Evolutionary conservation across 2,888 invertebrate genomes (phyloP), one percentile per base, ranked within the genome.

Genomic region (Tanytarsus gracilentus): DNA sequence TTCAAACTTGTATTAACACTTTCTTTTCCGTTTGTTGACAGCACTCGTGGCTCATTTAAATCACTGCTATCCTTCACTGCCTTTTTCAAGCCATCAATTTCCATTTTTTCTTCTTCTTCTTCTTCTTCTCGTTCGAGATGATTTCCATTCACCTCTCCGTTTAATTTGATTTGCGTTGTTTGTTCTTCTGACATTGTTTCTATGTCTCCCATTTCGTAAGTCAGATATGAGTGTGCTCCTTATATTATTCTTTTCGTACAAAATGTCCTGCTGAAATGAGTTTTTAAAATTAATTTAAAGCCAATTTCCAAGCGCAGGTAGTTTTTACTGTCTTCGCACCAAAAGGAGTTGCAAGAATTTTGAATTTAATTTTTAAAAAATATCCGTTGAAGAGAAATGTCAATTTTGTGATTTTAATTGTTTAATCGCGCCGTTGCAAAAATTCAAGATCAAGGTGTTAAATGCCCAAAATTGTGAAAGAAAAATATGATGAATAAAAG

Each of bases 61-160:
- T 62, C n/a, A n/a, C n/a, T n/a, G n/a, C n/a, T 44, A 14, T 63
- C 58, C 26, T 64, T 58, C 11, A 58, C 18, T 21, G 40, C 64
- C 59, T 66, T 63, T 21, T 63, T 63, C 25, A 56, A 62, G 2
- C 7, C 23, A 62, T 59, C 63, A 30, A 64, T 64, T 56, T 65
- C 65, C 55, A 64, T 65, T 60, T 60, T 50, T 39, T 63, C 64
- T 27, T 53, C 61, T 14, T 63, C 63, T 30, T 49, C 63, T n/a
- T 64, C 64, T 14, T 67, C 63, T 25, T 62, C 62, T 21, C 58
- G 63, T 30, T 63, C 63, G 11, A 65, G 64, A 16, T 68, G 68
- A 9, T 66, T 66, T 27, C 66, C 67, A 63, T 69, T 68, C 7
- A 67, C 61, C 27, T 66, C 67, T 36, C 71, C 70, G 65, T 73